Conservation (phyloP, 1,140 invertebrate species). For the Cepaea nemoralis region DNA sequence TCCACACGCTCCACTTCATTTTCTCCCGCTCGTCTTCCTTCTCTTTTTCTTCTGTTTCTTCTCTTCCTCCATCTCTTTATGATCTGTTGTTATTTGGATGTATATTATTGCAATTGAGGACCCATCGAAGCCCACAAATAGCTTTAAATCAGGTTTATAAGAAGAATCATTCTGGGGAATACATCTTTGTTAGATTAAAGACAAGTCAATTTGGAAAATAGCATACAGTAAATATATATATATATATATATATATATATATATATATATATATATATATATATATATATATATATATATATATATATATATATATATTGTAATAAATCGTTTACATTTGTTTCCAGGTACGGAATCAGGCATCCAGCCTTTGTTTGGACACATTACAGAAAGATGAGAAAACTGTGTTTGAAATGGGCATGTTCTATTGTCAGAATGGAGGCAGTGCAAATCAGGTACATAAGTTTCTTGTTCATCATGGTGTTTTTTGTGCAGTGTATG, state of each 20-base stretch:
- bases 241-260: not conserved
- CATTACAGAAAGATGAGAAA: conserved; percentile 81
- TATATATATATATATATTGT: not conserved
- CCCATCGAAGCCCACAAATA: no score
- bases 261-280: not conserved
- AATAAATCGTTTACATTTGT: not conserved
- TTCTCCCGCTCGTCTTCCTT: no score
- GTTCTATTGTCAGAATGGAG: conserved; percentile 82
- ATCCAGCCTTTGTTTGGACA: conserved; percentile 83
- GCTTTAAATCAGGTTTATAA: no score
- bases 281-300: conserved; percentile 12
- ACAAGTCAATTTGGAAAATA: not conserved
- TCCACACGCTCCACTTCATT: no score
- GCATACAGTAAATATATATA: not conserved
- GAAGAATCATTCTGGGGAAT: no score
- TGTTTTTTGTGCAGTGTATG: not conserved
- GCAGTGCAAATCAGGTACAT: conserved; percentile 76
- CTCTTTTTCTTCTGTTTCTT: no score
- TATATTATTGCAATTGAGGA: no score
- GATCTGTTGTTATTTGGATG: no score
- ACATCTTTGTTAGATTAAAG: no score
- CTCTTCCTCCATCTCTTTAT: no score
- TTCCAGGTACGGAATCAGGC: conserved; percentile 72
- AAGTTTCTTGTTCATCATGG: not conserved
- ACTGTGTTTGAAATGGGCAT: conserved; percentile 80